phyloP scores from a whole-genome alignment of 2,113 vertebrate species.

The Campylomormyrus tamandua region DNA sequence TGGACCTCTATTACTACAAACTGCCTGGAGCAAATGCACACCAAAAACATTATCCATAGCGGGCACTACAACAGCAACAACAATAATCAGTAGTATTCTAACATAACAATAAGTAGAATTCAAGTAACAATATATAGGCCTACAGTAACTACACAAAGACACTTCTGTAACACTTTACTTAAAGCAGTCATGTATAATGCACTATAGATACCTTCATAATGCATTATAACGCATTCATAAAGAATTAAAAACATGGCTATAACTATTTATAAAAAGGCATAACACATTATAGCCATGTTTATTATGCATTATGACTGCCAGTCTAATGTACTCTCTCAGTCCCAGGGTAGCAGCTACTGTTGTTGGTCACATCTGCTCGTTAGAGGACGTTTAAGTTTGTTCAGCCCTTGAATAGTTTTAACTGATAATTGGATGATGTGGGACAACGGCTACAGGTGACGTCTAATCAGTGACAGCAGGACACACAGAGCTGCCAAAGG shows the following conservation, averaged over 20 bases:
- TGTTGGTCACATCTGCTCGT: not conserved
- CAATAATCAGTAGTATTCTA: not conserved
- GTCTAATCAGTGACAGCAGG: conserved; percentile 23
- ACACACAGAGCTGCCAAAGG: conserved; percentile 13
- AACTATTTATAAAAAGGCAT: too few species aligned
- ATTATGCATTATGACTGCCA: too few species aligned
- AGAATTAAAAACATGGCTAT: too few species aligned
- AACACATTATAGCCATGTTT: too few species aligned
- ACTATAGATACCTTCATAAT: too few species aligned
- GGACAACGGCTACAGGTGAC: conserved; percentile 27
- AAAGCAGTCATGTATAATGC: too few species aligned
- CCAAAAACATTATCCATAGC: not conserved
- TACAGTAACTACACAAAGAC: not conserved
- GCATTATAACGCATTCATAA: too few species aligned
- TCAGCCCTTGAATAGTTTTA: not conserved
- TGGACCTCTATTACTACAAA: not conserved
- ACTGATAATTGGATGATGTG: conserved; percentile 19
- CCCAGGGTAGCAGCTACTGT: not conserved
- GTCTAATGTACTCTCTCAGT: not conserved
- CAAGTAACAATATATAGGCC: not conserved
- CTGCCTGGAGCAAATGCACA: not conserved
- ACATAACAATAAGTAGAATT: not conserved
- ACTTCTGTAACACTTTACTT: too few species aligned
- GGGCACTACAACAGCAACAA: not conserved
- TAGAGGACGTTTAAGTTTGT: not conserved